Evolutionary conservation across 2,797 vertebrate species (phyloP), one percentile per base, ranked within the genome.

Genomic region (Lerista edwardsae): DNA sequence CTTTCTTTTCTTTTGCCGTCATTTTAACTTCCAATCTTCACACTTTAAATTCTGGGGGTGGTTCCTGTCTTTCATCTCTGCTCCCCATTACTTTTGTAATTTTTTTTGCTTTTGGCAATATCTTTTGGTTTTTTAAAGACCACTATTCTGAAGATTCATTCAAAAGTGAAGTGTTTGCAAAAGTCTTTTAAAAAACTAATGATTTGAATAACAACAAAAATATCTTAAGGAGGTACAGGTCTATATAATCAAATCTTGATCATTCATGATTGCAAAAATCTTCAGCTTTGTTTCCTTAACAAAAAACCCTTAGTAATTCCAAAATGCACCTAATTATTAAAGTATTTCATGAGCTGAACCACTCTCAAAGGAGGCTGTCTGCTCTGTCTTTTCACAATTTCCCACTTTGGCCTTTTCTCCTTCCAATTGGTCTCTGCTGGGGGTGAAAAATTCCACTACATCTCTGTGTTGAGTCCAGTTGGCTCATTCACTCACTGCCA

Each of bases 1-100:
- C 2, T 0, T 0, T 57, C 73, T 44, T 1, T 7, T 1, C 3
- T 55, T 19, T 5, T 6, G 8, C 55, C 25, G 51, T 31, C 23
- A 36, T 47, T 47, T 73, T 73, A 47, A 25, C 39, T 57, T 55
- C 47, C 74, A 31, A 55, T 51, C 11, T 11, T 6, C 19, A 34
- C 51, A 6, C 31, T 55, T 21, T 3, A 21, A 34, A 44, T 34
- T 59, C 74, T 15, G 74, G 9, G 25, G 64, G 31, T 61, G 51
- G 51, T 55, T 55, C 51, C 51, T 61, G 12, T 17, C 59, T 25
- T 21, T 23, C 21, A 19, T 17, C 17, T 3, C 59, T 25, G 19
- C 4, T 7, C 59, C 23, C 61, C 29, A 29, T 27, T 64, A 9
- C 31, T 65, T 12, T 14, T 27, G 31, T 14, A 10, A 27, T 23